Percentiles rank a stretch among this genome's conserved stretches.
Conservation (phyloP, 2,888 invertebrate species). For the Congeria kusceri region DNA sequence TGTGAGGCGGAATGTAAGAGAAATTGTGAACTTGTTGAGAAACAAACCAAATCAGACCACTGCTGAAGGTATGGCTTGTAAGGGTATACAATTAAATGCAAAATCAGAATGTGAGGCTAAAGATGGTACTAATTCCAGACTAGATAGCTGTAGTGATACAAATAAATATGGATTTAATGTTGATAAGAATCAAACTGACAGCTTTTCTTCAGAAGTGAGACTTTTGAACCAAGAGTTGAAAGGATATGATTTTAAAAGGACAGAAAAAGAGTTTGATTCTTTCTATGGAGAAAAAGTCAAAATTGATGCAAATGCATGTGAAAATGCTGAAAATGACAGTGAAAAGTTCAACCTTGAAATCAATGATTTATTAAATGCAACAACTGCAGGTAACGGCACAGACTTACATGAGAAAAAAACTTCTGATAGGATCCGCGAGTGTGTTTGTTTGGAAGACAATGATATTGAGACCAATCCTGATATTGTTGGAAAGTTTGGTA, state of each 20-base stretch:
- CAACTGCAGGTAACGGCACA: too few relatives aligned
- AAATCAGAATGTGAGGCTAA: too few relatives aligned
- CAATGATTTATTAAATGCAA: neutral
- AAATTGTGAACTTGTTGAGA: conserved; percentile 50
- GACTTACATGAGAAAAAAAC: too few relatives aligned
- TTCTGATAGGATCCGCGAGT: too few relatives aligned
- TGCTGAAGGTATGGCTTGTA: neutral
- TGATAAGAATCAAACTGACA: too few relatives aligned
- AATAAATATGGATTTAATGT: too few relatives aligned
- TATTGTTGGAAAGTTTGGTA: conserved; percentile 53
- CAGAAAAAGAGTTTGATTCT: conserved; percentile 2
- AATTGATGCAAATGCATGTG: neutral
- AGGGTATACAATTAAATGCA: too few relatives aligned
- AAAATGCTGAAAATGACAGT: neutral
- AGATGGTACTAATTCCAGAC: too few relatives aligned
- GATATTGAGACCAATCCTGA: conserved; percentile 6
- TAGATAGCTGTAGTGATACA: too few relatives aligned
- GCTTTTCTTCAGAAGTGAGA: too few relatives aligned
- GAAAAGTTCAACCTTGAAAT: neutral
- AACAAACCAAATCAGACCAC: conserved; percentile 11
- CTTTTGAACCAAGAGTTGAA: neutral
- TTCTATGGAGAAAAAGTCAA: neutral
- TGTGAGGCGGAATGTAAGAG: conserved; percentile 18
- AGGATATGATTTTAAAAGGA: neutral
- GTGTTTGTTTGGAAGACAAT: neutral